A percentile compares a stretch with the other conserved stretches of the same genome.
phyloP scores from a whole-genome alignment of 2,888 invertebrate genomes.

The Branchellion lobata region DNA sequence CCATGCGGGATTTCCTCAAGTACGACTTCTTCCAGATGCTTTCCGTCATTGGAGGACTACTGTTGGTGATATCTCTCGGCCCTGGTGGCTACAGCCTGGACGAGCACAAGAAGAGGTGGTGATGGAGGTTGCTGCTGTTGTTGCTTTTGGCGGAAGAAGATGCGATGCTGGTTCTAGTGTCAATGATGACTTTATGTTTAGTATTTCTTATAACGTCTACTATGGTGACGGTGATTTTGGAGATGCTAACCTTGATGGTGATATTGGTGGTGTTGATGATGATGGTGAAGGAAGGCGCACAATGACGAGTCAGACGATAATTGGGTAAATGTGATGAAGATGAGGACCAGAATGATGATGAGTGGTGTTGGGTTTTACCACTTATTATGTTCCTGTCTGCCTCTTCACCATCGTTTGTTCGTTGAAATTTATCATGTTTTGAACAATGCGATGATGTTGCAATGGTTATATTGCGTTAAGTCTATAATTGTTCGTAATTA shows the following conservation, averaged over 20 bases:
- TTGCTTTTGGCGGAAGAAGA: neutral
- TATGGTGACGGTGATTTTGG: neutral
- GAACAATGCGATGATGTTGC: too few relatives aligned
- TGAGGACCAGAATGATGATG: too few relatives aligned
- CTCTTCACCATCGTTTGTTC: too few relatives aligned
- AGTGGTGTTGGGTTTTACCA: too few relatives aligned
- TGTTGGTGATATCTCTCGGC: conserved; percentile 96
- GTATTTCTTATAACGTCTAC: neutral
- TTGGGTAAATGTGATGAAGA: too few relatives aligned
- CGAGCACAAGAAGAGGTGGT: conserved; percentile 99
- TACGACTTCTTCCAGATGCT: conserved; percentile 98
- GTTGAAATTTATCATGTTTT: too few relatives aligned
- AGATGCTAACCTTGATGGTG: neutral
- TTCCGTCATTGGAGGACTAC: conserved; percentile 94
- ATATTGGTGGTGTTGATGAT: neutral
- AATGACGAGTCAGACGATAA: too few relatives aligned
- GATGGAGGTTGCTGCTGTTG: conserved; percentile 50
- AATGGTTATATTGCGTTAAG: too few relatives aligned
- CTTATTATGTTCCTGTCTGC: too few relatives aligned
- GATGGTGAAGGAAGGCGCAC: too few relatives aligned
- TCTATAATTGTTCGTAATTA: too few relatives aligned
- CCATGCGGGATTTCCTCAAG: conserved; percentile 96
- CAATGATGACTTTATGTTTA: neutral
- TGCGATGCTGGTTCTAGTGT: neutral
- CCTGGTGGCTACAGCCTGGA: conserved; percentile 92